Evolutionary conservation across 2,888 invertebrate genomes (phyloP).

Genomic region (Aporophyla lueneburgensis): DNA sequence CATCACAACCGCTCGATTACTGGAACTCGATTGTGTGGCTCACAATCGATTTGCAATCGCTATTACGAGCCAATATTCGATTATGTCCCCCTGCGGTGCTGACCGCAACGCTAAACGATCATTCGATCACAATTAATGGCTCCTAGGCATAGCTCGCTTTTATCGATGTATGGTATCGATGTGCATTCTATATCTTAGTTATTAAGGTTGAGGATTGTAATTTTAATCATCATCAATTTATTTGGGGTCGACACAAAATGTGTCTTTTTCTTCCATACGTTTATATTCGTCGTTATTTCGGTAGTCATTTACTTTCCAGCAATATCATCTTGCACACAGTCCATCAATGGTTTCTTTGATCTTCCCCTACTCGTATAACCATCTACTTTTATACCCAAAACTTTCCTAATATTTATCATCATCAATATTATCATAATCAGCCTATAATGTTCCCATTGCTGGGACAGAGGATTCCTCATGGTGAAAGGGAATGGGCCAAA

Average conservation of each 20-base stretch:
- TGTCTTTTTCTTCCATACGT: too few relatives aligned
- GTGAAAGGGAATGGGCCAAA: too few relatives aligned
- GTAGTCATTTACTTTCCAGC: neutral
- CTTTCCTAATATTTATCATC: neutral
- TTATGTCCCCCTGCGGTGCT: slow-evolving; percentile 74
- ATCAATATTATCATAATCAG: too few relatives aligned
- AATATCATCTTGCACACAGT: too few relatives aligned
- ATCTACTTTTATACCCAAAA: neutral
- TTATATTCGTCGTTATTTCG: neutral
- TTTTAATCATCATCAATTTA: neutral
- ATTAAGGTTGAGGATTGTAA: slow-evolving; percentile 6
- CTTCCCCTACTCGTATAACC: too few relatives aligned
- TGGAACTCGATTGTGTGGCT: slow-evolving; percentile 76
- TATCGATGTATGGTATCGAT: slow-evolving; percentile 48
- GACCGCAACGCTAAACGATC: slow-evolving; percentile 70
- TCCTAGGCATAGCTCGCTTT: slow-evolving; percentile 50
- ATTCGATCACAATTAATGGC: slow-evolving; percentile 69
- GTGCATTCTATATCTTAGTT: slow-evolving; percentile 13
- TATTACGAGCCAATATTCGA: slow-evolving; percentile 82
- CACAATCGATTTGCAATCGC: slow-evolving; percentile 85
- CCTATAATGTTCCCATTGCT: too few relatives aligned
- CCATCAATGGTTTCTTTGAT: neutral
- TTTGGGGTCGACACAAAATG: too few relatives aligned
- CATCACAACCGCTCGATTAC: slow-evolving; percentile 71
- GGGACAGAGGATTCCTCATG: too few relatives aligned